phyloP scores from a whole-genome alignment of 2,113 vertebrate species.

The Psephotus haematonotus region DNA sequence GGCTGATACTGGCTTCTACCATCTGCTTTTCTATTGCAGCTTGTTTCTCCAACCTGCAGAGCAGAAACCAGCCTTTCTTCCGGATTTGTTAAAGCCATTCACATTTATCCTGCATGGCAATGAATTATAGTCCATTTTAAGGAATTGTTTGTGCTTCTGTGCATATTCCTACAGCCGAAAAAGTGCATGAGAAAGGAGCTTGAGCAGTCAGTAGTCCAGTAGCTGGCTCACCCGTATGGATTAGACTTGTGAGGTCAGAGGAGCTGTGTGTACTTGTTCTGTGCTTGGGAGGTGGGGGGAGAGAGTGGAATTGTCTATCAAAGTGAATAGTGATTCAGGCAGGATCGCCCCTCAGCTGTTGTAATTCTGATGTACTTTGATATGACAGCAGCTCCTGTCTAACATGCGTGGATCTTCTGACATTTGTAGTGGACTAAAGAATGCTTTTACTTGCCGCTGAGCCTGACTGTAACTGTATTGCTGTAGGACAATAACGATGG shows the following conservation, averaged over 20 bases:
- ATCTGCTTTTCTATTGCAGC: constrained; percentile 74
- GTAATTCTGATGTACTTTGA: constrained; percentile 62
- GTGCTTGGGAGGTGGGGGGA: constrained; percentile 19
- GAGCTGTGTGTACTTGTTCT: constrained; percentile 70
- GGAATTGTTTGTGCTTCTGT: constrained; percentile 67
- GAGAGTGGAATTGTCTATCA: constrained; percentile 64
- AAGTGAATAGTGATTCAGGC: constrained; percentile 63
- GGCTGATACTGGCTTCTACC: constrained; percentile 63
- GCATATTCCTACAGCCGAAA: constrained; percentile 44
- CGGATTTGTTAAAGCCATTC: constrained; percentile 72
- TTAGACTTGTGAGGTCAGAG: constrained; percentile 75
- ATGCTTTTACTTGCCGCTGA: constrained; percentile 71
- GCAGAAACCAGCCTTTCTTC: constrained; percentile 57
- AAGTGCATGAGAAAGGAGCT: constrained; percentile 67
- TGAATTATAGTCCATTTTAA: constrained; percentile 71
- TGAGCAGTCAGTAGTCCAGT: constrained; percentile 60
- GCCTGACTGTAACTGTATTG: constrained; percentile 73
- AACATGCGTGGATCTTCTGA: constrained; percentile 53
- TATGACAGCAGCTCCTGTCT: constrained; percentile 59
- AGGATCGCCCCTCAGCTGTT: constrained; percentile 63
- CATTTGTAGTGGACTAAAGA: constrained; percentile 64
- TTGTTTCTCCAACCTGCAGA: constrained; percentile 64
- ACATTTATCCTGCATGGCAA: constrained; percentile 65
- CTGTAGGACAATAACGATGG: constrained; percentile 76
- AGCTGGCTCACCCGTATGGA: constrained; percentile 64